A percentile compares a stretch with the other conserved stretches of the same genome.
phyloP scores from a whole-genome alignment of 2,113 vertebrate genomes.

The Gracilinanus agilis region DNA sequence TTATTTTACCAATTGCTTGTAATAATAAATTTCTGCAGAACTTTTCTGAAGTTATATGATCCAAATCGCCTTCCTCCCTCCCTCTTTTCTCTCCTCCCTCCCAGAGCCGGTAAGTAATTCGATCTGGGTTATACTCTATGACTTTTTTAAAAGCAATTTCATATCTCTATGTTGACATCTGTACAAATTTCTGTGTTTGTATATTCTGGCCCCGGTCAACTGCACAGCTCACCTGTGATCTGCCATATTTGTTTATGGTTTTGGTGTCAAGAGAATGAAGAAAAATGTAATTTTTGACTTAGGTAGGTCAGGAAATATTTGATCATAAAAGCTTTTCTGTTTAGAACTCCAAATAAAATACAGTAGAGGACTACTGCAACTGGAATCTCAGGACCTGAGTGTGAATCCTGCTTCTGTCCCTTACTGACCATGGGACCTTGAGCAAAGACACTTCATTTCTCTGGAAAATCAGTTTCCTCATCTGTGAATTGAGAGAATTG shows the following conservation, averaged over 20 bases:
- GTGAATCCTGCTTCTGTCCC: not conserved
- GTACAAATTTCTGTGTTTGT: not conserved
- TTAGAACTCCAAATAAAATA: conserved; percentile 5
- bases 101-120: too few relatives aligned
- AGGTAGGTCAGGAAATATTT: not conserved
- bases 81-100: too few relatives aligned
- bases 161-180: not conserved
- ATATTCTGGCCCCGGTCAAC: accelerated
- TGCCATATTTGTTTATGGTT: not conserved
- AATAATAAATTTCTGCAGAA: too few relatives aligned
- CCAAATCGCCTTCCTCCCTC: too few relatives aligned
- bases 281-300: not conserved
- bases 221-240: not conserved
- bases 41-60: too few relatives aligned
- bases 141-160: not conserved
- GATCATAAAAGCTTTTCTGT: conserved; percentile 30
- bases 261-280: not conserved
- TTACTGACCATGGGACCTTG: not conserved
- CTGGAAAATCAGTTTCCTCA: not conserved
- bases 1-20: too few relatives aligned
- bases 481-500: not conserved
- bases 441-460: not conserved
- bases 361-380: conserved; percentile 21
- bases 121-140: not conserved
- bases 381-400: not conserved